phyloP scores from a whole-genome alignment of 1,140 invertebrate genomes.

The Drosophila kepulauana region DNA sequence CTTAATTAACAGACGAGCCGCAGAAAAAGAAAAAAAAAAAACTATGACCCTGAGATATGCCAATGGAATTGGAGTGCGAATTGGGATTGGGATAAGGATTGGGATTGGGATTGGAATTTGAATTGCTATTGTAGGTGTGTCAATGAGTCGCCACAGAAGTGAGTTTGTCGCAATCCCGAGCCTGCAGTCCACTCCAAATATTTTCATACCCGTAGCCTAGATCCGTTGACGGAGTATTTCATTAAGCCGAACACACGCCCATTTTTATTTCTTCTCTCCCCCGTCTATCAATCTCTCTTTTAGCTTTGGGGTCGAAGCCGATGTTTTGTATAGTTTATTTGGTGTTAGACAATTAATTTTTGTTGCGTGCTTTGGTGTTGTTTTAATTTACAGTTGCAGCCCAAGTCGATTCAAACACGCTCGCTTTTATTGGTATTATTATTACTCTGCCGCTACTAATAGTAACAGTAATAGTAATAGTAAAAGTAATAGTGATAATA shows the following conservation, averaged over 20 bases:
- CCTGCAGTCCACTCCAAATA: not conserved
- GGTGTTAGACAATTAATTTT: slow-evolving; percentile 85
- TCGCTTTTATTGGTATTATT: slow-evolving; percentile 41
- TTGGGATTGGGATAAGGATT: slow-evolving; percentile 3
- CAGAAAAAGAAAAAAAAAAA: slow-evolving; percentile 11
- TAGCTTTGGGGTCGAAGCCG: slow-evolving; percentile 20
- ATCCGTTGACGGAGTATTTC: slow-evolving; percentile 26
- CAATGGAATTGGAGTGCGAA: slow-evolving; percentile 11
- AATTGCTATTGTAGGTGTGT: slow-evolving; percentile 65
- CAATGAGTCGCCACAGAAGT: slow-evolving; percentile 27
- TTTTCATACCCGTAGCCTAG: slow-evolving; percentile 12
- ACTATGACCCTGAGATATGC: slow-evolving; percentile 30
- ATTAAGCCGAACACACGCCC: slow-evolving; percentile 60
- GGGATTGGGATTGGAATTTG: slow-evolving; percentile 11
- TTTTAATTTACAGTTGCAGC: slow-evolving; percentile 82
- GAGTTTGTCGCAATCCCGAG: slow-evolving; percentile 31
- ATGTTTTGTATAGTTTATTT: slow-evolving; percentile 74
- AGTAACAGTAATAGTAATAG: slow-evolving; percentile 57
- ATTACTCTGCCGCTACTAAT: slow-evolving; percentile 29
- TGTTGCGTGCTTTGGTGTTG: slow-evolving; percentile 80
- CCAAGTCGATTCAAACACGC: slow-evolving; percentile 48
- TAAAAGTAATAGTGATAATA: slow-evolving; percentile 63
- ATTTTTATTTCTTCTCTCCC: slow-evolving; percentile 42
- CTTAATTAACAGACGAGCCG: slow-evolving; percentile 76
- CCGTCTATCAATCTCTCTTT: slow-evolving; percentile 3